Percentiles rank a stretch among this genome's conserved stretches.
Conservation (phyloP, 2,797 vertebrate genomes). For the Amphiprion clarkii region DNA sequence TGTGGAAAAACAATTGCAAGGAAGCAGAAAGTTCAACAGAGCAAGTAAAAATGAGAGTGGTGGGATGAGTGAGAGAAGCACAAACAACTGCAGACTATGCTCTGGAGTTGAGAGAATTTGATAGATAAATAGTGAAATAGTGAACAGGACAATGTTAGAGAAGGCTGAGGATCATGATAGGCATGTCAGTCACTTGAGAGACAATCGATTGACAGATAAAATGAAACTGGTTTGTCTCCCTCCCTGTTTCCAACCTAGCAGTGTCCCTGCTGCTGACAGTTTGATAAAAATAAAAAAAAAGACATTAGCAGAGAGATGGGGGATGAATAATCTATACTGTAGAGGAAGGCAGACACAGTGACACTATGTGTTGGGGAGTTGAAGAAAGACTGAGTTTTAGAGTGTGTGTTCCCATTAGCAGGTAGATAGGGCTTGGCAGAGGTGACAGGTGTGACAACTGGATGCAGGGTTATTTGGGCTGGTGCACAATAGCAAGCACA, state of each 20-base stretch:
- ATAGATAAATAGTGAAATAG: constrained; percentile 47
- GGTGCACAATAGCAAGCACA: constrained; percentile 13
- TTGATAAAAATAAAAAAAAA: constrained; percentile 13
- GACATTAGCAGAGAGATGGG: constrained; percentile 23
- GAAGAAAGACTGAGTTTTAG: background rate
- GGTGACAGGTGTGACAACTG: constrained; percentile 33
- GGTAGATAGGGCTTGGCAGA: constrained; percentile 26
- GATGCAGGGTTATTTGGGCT: constrained; percentile 10
- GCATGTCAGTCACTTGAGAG: constrained; percentile 38
- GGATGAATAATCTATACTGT: constrained; percentile 25
- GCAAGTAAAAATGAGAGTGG: constrained; percentile 47
- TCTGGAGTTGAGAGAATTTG: constrained; percentile 19
- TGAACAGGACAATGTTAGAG: constrained; percentile 17
- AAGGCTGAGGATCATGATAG: constrained; percentile 15
- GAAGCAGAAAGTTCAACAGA: constrained; percentile 31
- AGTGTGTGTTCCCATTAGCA: constrained; percentile 48
- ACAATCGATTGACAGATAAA: constrained; percentile 56
- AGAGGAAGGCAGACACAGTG: background rate
- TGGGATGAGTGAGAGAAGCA: constrained; percentile 10
- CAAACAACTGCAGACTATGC: constrained; percentile 28
- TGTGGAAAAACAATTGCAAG: constrained; percentile 23
- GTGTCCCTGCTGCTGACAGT: constrained; percentile 31
- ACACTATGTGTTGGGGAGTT: background rate
- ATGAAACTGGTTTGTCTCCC: constrained; percentile 40
- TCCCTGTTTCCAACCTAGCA: constrained; percentile 31